phyloP scores from a whole-genome alignment of 2,888 invertebrate species.

The Prosopocoilus inquinatus region DNA sequence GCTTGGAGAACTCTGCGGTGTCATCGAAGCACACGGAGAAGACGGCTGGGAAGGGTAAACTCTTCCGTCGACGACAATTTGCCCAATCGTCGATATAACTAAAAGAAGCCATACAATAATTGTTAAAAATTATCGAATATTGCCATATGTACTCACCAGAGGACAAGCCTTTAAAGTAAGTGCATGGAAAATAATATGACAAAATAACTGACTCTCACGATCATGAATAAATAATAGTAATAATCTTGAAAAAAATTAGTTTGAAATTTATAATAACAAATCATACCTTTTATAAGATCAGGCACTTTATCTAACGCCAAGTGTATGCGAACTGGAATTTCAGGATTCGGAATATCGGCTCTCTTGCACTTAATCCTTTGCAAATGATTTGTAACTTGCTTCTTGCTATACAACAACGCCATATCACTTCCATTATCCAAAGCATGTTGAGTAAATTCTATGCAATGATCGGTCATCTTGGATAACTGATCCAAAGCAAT shows the following conservation, averaged over 20 bases:
- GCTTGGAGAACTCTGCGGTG: conserved; percentile 41
- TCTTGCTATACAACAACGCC: conserved; percentile 80
- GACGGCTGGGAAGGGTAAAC: conserved; percentile 62
- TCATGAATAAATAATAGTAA: no score
- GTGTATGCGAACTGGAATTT: conserved; percentile 81
- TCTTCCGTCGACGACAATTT: conserved; percentile 80
- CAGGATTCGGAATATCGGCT: conserved; percentile 86
- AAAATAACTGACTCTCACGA: background rate
- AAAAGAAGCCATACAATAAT: conserved; percentile 14
- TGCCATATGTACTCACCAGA: conserved; percentile 10
- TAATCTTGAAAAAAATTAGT: no score
- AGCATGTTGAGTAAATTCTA: conserved; percentile 78
- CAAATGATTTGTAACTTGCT: conserved; percentile 70
- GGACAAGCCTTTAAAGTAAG: conserved; percentile 11
- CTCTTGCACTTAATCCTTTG: conserved; percentile 79
- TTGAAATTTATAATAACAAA: no score
- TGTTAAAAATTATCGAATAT: background rate
- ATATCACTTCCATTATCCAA: conserved; percentile 79
- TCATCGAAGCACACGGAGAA: conserved; percentile 43
- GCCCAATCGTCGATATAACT: conserved; percentile 77
- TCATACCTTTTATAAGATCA: conserved; percentile 71
- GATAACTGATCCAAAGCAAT: conserved; percentile 78
- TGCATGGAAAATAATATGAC: no score
- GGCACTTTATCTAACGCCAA: conserved; percentile 77
- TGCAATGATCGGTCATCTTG: conserved; percentile 84